Conservation (phyloP, 2,797 vertebrate species). For the Phyllotis vaccarum region DNA sequence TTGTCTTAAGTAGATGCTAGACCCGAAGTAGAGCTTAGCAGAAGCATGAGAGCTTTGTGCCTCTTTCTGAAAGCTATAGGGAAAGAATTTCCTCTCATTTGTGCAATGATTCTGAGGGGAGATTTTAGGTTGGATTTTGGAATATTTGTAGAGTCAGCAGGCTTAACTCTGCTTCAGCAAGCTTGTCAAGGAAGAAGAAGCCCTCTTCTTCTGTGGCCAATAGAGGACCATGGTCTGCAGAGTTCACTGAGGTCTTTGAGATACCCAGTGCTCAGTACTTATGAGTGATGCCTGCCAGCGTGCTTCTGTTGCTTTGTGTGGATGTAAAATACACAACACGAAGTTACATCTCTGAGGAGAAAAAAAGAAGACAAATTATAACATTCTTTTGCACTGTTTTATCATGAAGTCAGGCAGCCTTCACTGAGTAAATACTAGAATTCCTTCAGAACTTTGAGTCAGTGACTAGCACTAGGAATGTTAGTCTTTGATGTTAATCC, state of each 20-base stretch:
- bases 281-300: not conserved
- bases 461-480: not conserved
- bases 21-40: not conserved
- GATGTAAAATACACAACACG: not conserved
- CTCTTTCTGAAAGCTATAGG: conserved; percentile 12
- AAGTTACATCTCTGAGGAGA: not conserved
- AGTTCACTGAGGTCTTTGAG: not conserved
- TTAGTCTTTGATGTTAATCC: not conserved
- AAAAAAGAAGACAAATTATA: not conserved
- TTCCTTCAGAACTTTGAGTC: not conserved
- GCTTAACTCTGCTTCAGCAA: conserved; percentile 64
- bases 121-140: conserved; percentile 49
- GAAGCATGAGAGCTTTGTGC: not conserved
- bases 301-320: conserved; percentile 15
- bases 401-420: not conserved
- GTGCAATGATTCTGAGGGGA: not conserved
- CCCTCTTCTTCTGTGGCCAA: not conserved
- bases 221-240: not conserved
- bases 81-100: conserved; percentile 32
- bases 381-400: conserved; percentile 15
- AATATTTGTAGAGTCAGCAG: conserved; percentile 56
- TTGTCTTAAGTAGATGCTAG: not conserved
- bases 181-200: conserved; percentile 64
- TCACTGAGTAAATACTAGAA: not conserved
- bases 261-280: not conserved